Evolutionary conservation across 2,797 vertebrate species (phyloP), one percentile per base, ranked within the genome.

Genomic region (Mormyrus proboscirostris): DNA sequence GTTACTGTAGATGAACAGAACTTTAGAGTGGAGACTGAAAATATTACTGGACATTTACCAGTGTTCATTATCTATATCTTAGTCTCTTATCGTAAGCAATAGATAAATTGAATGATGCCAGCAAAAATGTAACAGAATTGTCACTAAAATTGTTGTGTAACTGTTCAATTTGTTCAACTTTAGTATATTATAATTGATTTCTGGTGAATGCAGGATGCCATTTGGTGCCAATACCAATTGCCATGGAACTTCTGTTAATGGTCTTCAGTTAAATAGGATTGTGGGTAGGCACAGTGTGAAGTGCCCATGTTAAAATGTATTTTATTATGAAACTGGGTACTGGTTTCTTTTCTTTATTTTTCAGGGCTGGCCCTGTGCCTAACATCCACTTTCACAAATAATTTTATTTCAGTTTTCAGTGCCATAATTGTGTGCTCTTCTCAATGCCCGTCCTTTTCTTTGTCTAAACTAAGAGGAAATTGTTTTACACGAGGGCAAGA

Each of bases 331-430:
- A 87, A 65, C 50, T 3, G 38, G 89, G 92, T 88, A 76, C 88
- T 88, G 87, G 90, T 90, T 86, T 90, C 69, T 69, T 90, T 86
- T 90, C 69, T 53, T 90, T 91, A 50, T 62, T 25, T 65, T 87
- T 86, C 83, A 89, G 73, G 89, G 90, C 90, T 95, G 94, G 94
- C 94, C 50, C 59, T 88, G 90, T 92, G 94, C 95, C 95, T 93
- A 91, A 91, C 89, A 93, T 90, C 92, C 94, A 95, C 94, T 95
- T 93, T 93, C 92, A 91, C 90, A 92, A 95, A 94, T 94, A 95
- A 94, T 94, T 94, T 87, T 92, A 91, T 93, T 94, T 93, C 90
- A 89, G 93, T 94, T 94, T 92, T 94, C 90, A 91, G 91, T 90
- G 91, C 88, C 91, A 53, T 90, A 73, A 73, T 16, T 73, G 29